These are phyloP conservation scores for Leucosticte australis DNA, from an alignment of 2,113 vertebrate genomes.

Conservation along the genomic window DNA sequence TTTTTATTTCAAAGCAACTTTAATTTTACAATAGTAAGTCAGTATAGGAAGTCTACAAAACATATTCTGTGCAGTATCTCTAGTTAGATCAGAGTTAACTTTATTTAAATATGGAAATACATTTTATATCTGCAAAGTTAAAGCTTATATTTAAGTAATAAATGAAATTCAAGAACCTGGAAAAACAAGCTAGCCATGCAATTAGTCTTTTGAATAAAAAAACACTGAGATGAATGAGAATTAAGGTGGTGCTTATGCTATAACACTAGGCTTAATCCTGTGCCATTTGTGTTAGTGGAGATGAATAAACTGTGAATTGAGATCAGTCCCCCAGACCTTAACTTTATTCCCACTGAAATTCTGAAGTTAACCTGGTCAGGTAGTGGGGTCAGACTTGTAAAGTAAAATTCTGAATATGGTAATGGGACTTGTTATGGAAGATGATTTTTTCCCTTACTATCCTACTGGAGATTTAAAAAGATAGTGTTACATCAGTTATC, in stretches of 20 bases:
- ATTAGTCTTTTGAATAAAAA: background rate
- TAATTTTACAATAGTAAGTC: background rate
- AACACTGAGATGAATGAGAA: background rate
- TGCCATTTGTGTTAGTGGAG: background rate
- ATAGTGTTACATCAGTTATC: background rate
- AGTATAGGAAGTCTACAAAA: background rate
- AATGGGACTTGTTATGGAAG: background rate
- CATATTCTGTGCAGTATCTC: background rate
- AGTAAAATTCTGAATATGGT: background rate
- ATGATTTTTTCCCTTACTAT: background rate
- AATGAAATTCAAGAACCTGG: background rate
- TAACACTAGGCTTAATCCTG: background rate
- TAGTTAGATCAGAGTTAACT: background rate
- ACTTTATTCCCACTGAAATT: background rate
- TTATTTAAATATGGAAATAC: background rate
- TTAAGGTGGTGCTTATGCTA: background rate
- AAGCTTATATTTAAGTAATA: background rate
- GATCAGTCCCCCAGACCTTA: background rate
- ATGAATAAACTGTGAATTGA: slow-evolving; percentile 3
- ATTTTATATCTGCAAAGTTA: background rate
- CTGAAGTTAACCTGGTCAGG: background rate
- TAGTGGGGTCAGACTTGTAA: background rate
- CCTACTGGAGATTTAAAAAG: background rate
- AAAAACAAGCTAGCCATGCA: background rate
- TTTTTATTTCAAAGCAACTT: slow-evolving; percentile 5